A percentile compares a stretch with the other conserved stretches of the same genome.
Conservation (phyloP, 2,113 vertebrate genomes). For the Rhineura floridana region DNA sequence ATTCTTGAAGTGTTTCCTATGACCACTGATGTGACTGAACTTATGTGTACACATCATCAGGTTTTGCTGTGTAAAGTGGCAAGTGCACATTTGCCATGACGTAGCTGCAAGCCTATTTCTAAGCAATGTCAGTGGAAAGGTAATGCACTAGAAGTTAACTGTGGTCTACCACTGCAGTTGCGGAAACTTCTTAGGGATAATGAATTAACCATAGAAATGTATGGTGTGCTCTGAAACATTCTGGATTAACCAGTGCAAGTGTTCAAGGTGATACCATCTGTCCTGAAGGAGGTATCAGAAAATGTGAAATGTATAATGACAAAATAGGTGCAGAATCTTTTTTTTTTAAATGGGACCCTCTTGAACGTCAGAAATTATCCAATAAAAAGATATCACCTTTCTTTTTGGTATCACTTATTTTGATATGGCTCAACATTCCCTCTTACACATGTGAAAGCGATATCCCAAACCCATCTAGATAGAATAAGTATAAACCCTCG, state of each 20-base stretch:
- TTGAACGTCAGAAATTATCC: conserved; percentile 39
- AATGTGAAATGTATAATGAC: conserved; percentile 40
- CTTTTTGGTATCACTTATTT: conserved; percentile 35
- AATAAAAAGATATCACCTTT: conserved; percentile 39
- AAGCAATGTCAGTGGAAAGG: not conserved
- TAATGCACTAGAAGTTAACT: conserved; percentile 6
- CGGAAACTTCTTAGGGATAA: not conserved
- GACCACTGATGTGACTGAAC: not conserved
- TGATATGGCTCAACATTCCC: not conserved
- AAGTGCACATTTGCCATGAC: not conserved
- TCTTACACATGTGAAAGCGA: not conserved
- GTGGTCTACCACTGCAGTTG: not conserved
- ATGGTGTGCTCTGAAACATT: conserved; percentile 22
- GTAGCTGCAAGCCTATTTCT: not conserved
- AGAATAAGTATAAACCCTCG: not conserved
- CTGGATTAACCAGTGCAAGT: conserved; percentile 18
- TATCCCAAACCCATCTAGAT: not conserved
- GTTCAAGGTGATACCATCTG: conserved; percentile 1
- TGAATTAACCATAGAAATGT: conserved; percentile 21
- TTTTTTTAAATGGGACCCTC: conserved; percentile 14
- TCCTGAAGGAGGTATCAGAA: conserved; percentile 16
- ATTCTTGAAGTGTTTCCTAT: conserved; percentile 6
- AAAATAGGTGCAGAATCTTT: conserved; percentile 14
- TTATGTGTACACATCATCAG: not conserved
- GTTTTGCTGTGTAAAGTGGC: not conserved